These are phyloP conservation scores for Cassiopea andromeda DNA, from an alignment of 30 jellyfish, hydroid and myxozoan genomes.

Conservation along the genomic window DNA sequence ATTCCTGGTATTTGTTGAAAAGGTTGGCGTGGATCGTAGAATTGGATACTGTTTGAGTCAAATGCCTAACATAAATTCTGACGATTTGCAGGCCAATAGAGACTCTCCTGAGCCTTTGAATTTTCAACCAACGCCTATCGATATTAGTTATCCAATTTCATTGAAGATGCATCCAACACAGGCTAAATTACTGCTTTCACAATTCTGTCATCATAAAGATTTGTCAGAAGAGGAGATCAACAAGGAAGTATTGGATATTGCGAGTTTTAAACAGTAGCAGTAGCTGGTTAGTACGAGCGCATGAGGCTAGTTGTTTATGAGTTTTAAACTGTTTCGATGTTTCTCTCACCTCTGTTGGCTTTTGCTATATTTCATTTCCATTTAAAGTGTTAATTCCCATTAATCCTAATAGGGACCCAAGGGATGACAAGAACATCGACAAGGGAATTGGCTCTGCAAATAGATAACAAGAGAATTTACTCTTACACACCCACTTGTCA, in stretches of 20 bases:
- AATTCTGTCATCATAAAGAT: conserved; percentile 37
- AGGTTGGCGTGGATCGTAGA: neutral
- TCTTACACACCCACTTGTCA: too few species aligned
- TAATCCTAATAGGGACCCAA: too few species aligned
- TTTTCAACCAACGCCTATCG: neutral
- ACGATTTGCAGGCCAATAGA: neutral
- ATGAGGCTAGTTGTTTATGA: too few species aligned
- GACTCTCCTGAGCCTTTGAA: conserved; percentile 8
- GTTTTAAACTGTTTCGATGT: too few species aligned
- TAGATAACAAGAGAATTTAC: too few species aligned
- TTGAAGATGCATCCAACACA: conserved; percentile 51
- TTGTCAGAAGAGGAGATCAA: conserved; percentile 27
- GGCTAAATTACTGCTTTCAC: conserved; percentile 34
- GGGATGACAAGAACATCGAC: too few species aligned
- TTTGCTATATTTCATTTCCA: too few species aligned
- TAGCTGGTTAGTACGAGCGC: too few species aligned
- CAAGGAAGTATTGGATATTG: conserved; percentile 5
- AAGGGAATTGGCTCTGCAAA: too few species aligned
- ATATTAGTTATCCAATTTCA: conserved; percentile 8
- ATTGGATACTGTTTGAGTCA: conserved; percentile 10
- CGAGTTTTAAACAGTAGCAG: neutral
- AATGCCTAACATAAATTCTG: neutral
- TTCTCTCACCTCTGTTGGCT: too few species aligned
- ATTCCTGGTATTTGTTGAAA: conserved; percentile 3
- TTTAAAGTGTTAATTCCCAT: too few species aligned